phyloP scores from a whole-genome alignment of 2,888 invertebrate genomes.

The Tetranychus piercei region DNA sequence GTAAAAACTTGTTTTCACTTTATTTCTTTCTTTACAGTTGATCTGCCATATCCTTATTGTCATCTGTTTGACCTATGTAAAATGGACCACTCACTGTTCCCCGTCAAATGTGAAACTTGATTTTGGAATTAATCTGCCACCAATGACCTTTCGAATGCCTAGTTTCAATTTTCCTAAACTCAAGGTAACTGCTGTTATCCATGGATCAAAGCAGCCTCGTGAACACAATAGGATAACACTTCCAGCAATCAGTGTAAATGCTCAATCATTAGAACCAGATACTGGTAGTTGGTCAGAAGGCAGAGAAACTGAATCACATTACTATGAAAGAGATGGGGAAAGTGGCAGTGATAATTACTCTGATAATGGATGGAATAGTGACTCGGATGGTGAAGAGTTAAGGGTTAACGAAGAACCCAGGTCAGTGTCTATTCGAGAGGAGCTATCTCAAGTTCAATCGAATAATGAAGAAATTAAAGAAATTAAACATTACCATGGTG shows the following conservation, averaged over 20 bases:
- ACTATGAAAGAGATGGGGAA: not conserved
- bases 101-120: not conserved
- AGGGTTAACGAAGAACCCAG: not conserved
- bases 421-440: not conserved
- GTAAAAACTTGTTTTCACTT: no score
- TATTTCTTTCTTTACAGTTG: no score
- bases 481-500: not conserved
- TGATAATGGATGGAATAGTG: not conserved
- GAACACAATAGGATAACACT: not conserved
- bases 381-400: not conserved
- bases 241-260: constrained; percentile 9
- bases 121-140: constrained; percentile 3
- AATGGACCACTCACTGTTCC: no score
- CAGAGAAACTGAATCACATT: not conserved
- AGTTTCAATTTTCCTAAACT: constrained; percentile 11
- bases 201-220: not conserved
- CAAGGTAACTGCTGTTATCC: constrained; percentile 8
- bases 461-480: not conserved
- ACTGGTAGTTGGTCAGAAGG: not conserved
- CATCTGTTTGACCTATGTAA: no score
- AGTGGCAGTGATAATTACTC: not conserved
- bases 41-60: no score
- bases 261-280: constrained; percentile 5
- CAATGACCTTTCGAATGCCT: constrained; percentile 8
- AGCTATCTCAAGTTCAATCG: not conserved